phyloP scores from a whole-genome alignment of 2,888 invertebrate genomes.

The Melolontha melolontha region DNA sequence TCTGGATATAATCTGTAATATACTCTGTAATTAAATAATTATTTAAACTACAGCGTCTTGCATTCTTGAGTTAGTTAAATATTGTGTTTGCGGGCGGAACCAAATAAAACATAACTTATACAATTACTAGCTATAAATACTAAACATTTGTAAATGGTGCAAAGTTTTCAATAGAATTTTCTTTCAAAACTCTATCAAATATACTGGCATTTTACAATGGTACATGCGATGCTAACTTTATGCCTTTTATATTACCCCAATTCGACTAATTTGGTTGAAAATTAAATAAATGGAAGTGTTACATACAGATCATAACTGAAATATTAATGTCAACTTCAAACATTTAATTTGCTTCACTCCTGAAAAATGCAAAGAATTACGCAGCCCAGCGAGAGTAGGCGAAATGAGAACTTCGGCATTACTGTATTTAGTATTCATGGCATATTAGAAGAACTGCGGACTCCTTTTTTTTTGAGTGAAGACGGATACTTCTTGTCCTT shows the following conservation, averaged over 20 bases:
- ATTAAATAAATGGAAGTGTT: conserved; percentile 47
- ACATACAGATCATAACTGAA: conserved; percentile 52
- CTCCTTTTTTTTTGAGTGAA: conserved; percentile 1
- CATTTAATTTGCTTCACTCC: conserved; percentile 53
- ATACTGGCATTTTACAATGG: too few species aligned
- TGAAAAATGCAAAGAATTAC: conserved; percentile 47
- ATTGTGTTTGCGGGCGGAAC: too few species aligned
- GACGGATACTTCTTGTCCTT: neutral
- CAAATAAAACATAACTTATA: too few species aligned
- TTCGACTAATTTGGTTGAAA: conserved; percentile 30
- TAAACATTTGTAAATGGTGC: too few species aligned
- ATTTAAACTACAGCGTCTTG: too few species aligned
- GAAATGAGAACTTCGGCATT: neutral
- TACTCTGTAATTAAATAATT: too few species aligned
- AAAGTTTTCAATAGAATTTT: too few species aligned
- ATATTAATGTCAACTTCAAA: conserved; percentile 53
- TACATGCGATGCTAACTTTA: neutral
- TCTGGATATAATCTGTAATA: too few species aligned
- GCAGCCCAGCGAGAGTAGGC: neutral
- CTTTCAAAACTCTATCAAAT: too few species aligned
- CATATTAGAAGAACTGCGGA: conserved; percentile 11
- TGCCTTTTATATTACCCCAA: conserved; percentile 23
- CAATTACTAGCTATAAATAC: too few species aligned
- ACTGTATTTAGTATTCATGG: conserved; percentile 18
- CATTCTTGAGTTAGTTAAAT: too few species aligned